These are phyloP conservation scores for Borostomias antarcticus DNA, from an alignment of 2,797 vertebrate species.

Conservation along the genomic window DNA sequence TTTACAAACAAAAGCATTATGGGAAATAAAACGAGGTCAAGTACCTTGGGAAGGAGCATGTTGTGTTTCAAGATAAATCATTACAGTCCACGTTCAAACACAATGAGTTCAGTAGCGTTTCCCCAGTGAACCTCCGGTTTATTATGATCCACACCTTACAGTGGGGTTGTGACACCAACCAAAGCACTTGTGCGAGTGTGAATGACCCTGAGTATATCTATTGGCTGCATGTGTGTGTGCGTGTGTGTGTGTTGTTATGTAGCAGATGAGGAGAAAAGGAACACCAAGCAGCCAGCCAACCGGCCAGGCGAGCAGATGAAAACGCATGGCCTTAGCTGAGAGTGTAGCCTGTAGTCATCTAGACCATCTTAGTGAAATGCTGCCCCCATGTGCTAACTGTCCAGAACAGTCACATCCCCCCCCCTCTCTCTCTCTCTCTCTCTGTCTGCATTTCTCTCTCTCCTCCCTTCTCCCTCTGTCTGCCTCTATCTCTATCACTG, in stretches of 20 bases:
- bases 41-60: neutral
- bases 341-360: slow-evolving; percentile 71
- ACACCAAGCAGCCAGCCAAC: slow-evolving; percentile 19
- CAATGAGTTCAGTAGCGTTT: too few relatives aligned
- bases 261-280: slow-evolving; percentile 45
- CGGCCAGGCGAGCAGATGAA: slow-evolving; percentile 35
- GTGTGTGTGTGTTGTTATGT: slow-evolving; percentile 50
- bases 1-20: neutral
- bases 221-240: neutral
- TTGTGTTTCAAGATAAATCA: neutral
- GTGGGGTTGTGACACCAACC: slow-evolving; percentile 64
- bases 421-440: neutral
- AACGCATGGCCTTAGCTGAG: slow-evolving; percentile 65
- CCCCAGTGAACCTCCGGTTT: too few relatives aligned
- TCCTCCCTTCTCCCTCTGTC: neutral
- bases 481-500: neutral
- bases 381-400: slow-evolving; percentile 85
- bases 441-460: neutral
- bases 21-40: neutral
- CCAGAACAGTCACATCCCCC: slow-evolving; percentile 14
- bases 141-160: slow-evolving; percentile 64
- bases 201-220: slow-evolving; percentile 33
- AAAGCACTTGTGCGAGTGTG: slow-evolving; percentile 47
- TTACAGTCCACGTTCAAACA: too few relatives aligned
- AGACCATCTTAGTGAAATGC: slow-evolving; percentile 79